Conservation (phyloP, 2,888 invertebrate species). For the Bedellia somnulentella region DNA sequence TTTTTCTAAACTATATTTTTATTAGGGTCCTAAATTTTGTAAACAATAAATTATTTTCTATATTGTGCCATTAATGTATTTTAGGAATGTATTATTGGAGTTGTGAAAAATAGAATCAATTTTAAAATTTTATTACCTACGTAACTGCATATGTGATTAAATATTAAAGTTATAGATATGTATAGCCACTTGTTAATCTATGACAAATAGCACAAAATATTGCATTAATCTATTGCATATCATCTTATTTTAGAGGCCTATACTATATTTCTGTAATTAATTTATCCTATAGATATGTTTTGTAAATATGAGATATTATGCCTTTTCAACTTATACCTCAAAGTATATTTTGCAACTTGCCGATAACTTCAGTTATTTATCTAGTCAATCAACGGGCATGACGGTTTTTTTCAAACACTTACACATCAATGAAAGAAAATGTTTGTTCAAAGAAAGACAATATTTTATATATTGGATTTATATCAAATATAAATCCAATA, state of each 20-base stretch:
- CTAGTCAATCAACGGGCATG: conserved; percentile 4
- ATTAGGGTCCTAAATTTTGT: no score
- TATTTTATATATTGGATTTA: no score
- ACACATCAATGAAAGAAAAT: no score
- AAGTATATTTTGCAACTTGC: neutral
- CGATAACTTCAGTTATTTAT: neutral
- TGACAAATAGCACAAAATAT: conserved; percentile 37
- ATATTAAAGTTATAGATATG: conserved; percentile 24
- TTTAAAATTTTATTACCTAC: conserved; percentile 42
- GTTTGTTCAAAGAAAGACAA: no score
- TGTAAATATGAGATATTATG: neutral
- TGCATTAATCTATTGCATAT: conserved; percentile 45
- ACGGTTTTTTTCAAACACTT: no score
- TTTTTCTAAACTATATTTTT: no score
- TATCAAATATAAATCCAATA: no score
- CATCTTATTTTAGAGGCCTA: conserved; percentile 18
- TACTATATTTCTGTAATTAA: conserved; percentile 7
- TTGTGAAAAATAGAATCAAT: conserved; percentile 53
- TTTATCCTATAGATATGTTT: neutral
- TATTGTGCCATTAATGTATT: conserved; percentile 48
- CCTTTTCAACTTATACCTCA: neutral
- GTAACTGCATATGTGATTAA: conserved; percentile 55
- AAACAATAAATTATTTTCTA: conserved; percentile 26
- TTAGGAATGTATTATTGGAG: conserved; percentile 40
- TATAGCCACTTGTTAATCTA: conserved; percentile 52